A percentile compares a stretch with the other conserved stretches of the same genome.
These are phyloP conservation scores for Anarsia innoxiella DNA, from an alignment of 2,888 invertebrate species.

Conservation along the genomic window DNA sequence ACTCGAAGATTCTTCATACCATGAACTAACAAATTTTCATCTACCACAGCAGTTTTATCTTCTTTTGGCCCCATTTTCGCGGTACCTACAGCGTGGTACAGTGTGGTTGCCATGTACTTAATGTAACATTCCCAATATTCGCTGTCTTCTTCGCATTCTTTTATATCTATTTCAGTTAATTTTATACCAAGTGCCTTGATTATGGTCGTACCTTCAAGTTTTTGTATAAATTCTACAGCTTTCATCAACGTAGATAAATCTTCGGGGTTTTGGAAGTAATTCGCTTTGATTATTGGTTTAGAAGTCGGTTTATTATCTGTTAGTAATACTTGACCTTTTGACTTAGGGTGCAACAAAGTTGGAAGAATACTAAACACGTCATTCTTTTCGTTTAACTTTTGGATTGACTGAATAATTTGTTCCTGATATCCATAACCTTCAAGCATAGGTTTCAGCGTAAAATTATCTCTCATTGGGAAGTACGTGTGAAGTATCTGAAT, in stretches of 20 bases:
- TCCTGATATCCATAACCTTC: conserved; percentile 34
- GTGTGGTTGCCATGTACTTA: conserved; percentile 64
- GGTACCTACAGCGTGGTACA: conserved; percentile 82
- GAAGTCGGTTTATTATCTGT: conserved; percentile 64
- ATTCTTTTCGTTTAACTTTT: conserved; percentile 31
- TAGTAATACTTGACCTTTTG: conserved; percentile 73
- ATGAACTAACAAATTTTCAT: conserved; percentile 60
- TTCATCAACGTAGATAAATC: conserved; percentile 64
- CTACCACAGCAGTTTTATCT: conserved; percentile 67
- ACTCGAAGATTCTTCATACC: conserved; percentile 72
- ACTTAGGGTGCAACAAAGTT: conserved; percentile 61
- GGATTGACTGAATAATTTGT: conserved; percentile 31
- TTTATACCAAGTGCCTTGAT: conserved; percentile 47
- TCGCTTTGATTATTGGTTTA: conserved; percentile 74
- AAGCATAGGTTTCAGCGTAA: conserved; percentile 28
- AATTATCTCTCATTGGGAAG: conserved; percentile 32
- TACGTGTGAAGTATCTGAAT: conserved; percentile 59
- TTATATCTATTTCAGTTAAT: conserved; percentile 37
- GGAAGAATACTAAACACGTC: conserved; percentile 49
- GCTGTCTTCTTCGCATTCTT: conserved; percentile 47
- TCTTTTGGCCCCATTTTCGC: conserved; percentile 77
- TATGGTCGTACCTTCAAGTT: conserved; percentile 45
- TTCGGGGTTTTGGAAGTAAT: conserved; percentile 72
- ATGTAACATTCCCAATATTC: conserved; percentile 76
- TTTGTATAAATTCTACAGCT: conserved; percentile 45